Evolutionary conservation across 2,113 vertebrate species (phyloP), one percentile per base, ranked within the genome.

Genomic region (Nicator chloris): DNA sequence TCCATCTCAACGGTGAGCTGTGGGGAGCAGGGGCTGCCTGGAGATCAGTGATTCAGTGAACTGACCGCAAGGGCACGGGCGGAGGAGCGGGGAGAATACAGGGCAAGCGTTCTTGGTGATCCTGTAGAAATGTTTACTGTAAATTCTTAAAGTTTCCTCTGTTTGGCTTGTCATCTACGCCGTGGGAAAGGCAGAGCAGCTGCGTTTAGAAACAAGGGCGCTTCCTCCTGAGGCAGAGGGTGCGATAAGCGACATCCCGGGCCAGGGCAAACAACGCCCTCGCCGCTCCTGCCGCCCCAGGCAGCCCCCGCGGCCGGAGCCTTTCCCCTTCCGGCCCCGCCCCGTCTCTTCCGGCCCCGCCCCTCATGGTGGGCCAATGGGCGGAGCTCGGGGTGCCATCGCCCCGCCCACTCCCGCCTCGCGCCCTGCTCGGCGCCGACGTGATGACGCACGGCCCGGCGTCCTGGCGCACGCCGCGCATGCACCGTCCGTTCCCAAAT

Each of bases 401-500:
- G 26, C 13, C 10, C 42, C n/a, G 56, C 72, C 20, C n/a, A 2
- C 30, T 4, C 51, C 23, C 31, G 35, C 23, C 24, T 15, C n/a
- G 35, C 56, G 21, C 1, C 20, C 22, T 14, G 14, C 15, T 7
- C 11, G 27, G 39, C 42, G 35, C 31, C 1, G 79, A 17, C 92
- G 90, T 4, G 24, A 11, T 92, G 77, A 77, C 42, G 33, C 12
- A 10, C 0, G 0, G 2, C 6, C 0, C 4, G 20, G 31, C 39
- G 64, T 45, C 26, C 7, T 1, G 39, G 28, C 54, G 71, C 24
- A 16, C 17, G 97, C 97, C 95, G 93, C 95, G 96, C 68, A 83
- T 75, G 97, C 50, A 57, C 35, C 6, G 23, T 66, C 33, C 4
- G 50, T 71, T 93, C 72, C 85, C 91, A 98, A 97, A 99, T 99